Evolutionary conservation across 2,888 invertebrate genomes (phyloP).

Genomic region (Empis stercorea): DNA sequence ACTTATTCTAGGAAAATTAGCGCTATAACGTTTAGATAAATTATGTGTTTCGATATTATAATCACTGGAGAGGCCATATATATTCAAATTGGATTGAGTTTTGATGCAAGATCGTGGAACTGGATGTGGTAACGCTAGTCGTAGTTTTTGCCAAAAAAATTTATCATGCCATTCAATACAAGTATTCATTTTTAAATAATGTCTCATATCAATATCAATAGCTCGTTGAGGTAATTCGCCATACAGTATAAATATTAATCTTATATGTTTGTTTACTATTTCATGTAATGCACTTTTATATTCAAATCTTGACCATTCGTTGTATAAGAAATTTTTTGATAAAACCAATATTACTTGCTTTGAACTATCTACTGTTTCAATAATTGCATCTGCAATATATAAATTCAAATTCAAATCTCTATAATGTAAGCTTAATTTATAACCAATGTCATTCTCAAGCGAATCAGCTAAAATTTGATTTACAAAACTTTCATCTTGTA

Average conservation of each 20-base stretch:
- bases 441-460: slow-evolving; percentile 71
- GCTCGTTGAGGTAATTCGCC: slow-evolving; percentile 81
- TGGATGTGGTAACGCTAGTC: slow-evolving; percentile 70
- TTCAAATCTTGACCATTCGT: slow-evolving; percentile 92
- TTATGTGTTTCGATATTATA: background rate
- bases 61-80: slow-evolving; percentile 49
- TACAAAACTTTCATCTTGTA: slow-evolving; percentile 84
- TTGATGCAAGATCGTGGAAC: slow-evolving; percentile 10
- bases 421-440: slow-evolving; percentile 81
- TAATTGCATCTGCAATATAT: slow-evolving; percentile 83
- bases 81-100: slow-evolving; percentile 47
- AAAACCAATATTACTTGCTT: slow-evolving; percentile 80
- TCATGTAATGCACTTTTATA: slow-evolving; percentile 88
- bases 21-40: slow-evolving; percentile 26
- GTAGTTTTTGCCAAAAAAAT: slow-evolving; percentile 92
- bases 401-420: slow-evolving; percentile 80
- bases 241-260: slow-evolving; percentile 79
- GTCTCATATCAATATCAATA: slow-evolving; percentile 78
- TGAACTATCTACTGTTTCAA: slow-evolving; percentile 83
- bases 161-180: slow-evolving; percentile 89
- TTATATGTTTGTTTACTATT: slow-evolving; percentile 71
- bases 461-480: slow-evolving; percentile 78
- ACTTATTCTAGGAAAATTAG: slow-evolving; percentile 33
- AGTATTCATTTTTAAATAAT: slow-evolving; percentile 81
- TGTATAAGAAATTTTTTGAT: slow-evolving; percentile 84